These are phyloP conservation scores for Xerus rutilus DNA, from an alignment of 2,797 vertebrate species.

Conservation along the genomic window DNA sequence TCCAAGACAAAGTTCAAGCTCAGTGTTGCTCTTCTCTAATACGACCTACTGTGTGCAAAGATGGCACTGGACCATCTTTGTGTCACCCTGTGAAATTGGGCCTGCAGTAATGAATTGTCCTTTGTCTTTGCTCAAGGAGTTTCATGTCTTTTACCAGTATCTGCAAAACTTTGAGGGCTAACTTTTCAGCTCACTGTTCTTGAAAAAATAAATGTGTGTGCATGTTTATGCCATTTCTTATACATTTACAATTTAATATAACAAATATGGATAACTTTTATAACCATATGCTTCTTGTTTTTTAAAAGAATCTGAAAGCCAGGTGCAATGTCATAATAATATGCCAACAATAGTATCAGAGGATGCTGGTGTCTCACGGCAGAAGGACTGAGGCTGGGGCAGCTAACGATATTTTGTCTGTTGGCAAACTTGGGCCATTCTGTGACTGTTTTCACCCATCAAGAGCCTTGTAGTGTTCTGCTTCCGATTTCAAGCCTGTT, in stretches of 20 bases:
- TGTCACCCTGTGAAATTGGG: neutral
- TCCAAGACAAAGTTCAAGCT: neutral
- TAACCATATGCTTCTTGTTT: neutral
- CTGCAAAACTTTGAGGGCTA: neutral
- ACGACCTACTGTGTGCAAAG: neutral
- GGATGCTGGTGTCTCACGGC: neutral
- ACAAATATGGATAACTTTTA: neutral
- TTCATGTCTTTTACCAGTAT: neutral
- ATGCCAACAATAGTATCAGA: neutral
- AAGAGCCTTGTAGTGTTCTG: neutral
- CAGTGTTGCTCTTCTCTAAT: neutral
- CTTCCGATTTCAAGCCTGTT: slow-evolving; percentile 6
- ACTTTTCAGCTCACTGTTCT: neutral
- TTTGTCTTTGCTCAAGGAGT: neutral
- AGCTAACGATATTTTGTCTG: neutral
- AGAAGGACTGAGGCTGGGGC: neutral
- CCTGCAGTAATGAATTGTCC: neutral
- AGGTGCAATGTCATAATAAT: neutral
- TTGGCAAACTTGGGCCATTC: slow-evolving; percentile 14
- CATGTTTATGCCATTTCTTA: neutral
- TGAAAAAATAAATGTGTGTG: neutral
- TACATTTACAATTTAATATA: neutral
- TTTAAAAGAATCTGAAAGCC: slow-evolving; percentile 9
- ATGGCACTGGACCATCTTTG: neutral
- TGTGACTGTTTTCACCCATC: neutral